Evolutionary conservation across 1,140 invertebrate genomes (phyloP).

Genomic region (Thalassaphorura encarpata): DNA sequence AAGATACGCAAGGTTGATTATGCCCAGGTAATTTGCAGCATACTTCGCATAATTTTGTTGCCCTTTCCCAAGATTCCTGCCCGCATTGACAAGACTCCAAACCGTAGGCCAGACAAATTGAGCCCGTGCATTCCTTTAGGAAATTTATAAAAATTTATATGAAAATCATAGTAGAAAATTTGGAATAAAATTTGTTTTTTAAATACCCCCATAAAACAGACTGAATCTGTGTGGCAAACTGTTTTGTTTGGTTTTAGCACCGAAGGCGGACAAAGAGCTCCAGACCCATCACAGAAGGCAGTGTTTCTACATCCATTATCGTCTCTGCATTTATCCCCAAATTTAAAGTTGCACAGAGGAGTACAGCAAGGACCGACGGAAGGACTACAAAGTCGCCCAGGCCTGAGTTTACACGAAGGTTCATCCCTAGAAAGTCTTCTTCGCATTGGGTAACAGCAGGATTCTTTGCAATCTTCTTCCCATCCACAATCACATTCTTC

Average conservation of each 20-base stretch:
- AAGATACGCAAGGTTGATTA: slow-evolving; percentile 64
- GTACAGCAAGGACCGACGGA: slow-evolving; percentile 95
- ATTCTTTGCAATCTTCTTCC: slow-evolving; percentile 86
- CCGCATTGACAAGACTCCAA: slow-evolving; percentile 92
- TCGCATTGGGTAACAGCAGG: slow-evolving; percentile 85
- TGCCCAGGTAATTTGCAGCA: slow-evolving; percentile 81
- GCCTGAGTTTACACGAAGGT: slow-evolving; percentile 70
- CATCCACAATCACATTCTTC: slow-evolving; percentile 99
- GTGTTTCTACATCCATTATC: slow-evolving; percentile 86
- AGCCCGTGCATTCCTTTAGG: slow-evolving; percentile 74
- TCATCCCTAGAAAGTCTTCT: slow-evolving; percentile 60
- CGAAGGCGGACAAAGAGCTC: slow-evolving; percentile 77
- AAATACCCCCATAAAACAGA: slow-evolving; percentile 88
- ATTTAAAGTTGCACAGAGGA: slow-evolving; percentile 68
- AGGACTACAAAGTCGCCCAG: slow-evolving; percentile 64
- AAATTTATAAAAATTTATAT: slow-evolving; percentile 23
- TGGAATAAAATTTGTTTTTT: background rate
- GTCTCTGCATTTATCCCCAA: slow-evolving; percentile 78
- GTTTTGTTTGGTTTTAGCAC: slow-evolving; percentile 88
- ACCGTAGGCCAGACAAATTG: slow-evolving; percentile 83
- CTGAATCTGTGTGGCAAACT: slow-evolving; percentile 76
- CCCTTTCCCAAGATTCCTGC: slow-evolving; percentile 58
- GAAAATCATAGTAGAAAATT: background rate
- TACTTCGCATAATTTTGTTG: slow-evolving; percentile 76
- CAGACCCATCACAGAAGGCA: slow-evolving; percentile 75